Evolutionary conservation across 2,797 vertebrate species (phyloP).

Genomic region (Rhynchotus rufescens): DNA sequence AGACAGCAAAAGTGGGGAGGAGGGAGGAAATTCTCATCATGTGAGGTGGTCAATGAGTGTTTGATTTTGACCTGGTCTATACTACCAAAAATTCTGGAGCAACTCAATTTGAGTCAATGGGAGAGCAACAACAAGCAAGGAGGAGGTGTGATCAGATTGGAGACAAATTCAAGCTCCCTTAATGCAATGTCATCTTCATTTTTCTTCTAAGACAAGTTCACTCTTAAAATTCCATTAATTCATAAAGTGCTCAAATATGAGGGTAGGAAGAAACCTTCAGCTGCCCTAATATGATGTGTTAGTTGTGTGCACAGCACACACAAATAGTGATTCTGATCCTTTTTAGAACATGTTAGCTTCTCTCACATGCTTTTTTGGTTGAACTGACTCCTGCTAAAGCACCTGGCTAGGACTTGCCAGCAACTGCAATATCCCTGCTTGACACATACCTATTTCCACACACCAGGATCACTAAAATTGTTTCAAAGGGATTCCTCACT

Average conservation of each 20-base stretch:
- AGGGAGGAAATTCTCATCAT: neutral
- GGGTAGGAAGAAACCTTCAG: conserved; percentile 20
- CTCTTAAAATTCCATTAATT: conserved; percentile 30
- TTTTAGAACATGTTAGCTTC: neutral
- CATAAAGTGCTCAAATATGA: neutral
- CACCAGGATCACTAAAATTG: neutral
- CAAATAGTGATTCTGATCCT: neutral
- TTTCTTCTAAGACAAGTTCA: conserved; percentile 14
- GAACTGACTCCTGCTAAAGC: neutral
- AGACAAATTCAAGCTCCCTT: neutral
- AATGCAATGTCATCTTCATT: conserved; percentile 15
- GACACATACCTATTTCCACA: neutral
- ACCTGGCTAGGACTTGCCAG: neutral
- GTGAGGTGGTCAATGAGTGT: neutral
- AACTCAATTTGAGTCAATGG: neutral
- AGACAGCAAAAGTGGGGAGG: neutral
- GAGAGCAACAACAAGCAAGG: neutral
- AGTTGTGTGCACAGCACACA: neutral
- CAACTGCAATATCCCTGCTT: neutral
- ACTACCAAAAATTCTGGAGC: neutral
- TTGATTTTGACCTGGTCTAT: neutral
- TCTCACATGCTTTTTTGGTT: neutral
- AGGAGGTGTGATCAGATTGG: neutral
- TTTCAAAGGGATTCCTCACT: neutral
- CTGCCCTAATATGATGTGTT: neutral